Evolutionary conservation across 2,888 invertebrate species (phyloP), one percentile per base, ranked within the genome.

Genomic region (Cheiracanthium punctorium): DNA sequence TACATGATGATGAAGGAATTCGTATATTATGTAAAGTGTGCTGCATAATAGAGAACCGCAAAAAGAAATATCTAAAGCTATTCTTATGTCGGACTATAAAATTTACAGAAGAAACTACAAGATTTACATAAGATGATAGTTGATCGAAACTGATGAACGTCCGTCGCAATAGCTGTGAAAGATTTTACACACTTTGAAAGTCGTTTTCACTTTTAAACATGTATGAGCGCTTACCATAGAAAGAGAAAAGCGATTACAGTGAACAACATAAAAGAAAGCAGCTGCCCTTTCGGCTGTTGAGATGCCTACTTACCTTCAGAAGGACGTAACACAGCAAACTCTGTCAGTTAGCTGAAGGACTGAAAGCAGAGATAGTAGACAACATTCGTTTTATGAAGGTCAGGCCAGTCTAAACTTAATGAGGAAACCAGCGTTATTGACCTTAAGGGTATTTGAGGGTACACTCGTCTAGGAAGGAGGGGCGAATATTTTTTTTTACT

Each of bases 351-450:
- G 82, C 41, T 41, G 67, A 58, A 64, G 74, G n/a, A 70, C 84
- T 79, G 84, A 69, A 77, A 79, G 67, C 58, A 29, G 67, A 73
- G 37, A 67, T 69, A 33, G 70, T 75, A 52, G 70, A 74, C 48
- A 77, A 28, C 69, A 65, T 64, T 72, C 82, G 70, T 52, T 82
- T 85, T 85, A 85, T 85, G 74, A 85, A 85, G 84, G 84, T 85
- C 84, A 85, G 67, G 76, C 67, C 72, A 67, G 48, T 67, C 77
- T 73, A 67, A 29, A 64, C 48, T 72, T 73, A 84, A 84, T 77
- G 77, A 84, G 82, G 82, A 67, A 82, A 84, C 76, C 65, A 82
- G 71, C 71, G 64, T 64, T 82, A 65, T 52, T 77, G 77, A 84
- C 82, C 82, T 84, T 65, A 43, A 65, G 71, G 71, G 33, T 28